Percentiles rank a stretch among this genome's conserved stretches.
Evolutionary conservation across 1,140 invertebrate genomes (phyloP).

Genomic region (Trichonephila inaurata): DNA sequence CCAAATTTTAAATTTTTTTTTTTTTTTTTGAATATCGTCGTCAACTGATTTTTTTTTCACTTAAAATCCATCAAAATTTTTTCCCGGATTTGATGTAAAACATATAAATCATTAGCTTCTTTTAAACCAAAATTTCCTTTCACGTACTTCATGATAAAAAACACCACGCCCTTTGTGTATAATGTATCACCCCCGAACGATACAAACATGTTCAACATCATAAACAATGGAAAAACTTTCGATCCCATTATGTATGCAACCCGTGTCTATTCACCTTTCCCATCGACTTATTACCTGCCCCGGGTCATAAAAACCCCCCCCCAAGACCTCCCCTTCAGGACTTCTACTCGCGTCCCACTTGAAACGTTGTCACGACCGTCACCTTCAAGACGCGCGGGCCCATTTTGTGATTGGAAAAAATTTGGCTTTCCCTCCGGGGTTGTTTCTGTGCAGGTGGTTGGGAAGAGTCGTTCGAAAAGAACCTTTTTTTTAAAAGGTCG

Average conservation of each 20-base stretch:
- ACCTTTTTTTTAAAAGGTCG: no score
- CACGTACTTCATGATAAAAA: no score
- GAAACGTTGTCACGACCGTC: conserved; percentile 11
- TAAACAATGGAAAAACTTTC: neutral
- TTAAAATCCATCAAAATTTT: no score
- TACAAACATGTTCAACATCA: neutral
- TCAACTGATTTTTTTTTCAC: no score
- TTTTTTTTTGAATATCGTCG: no score
- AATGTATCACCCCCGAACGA: no score
- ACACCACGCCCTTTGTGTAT: no score
- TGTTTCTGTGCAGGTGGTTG: conserved; percentile 25
- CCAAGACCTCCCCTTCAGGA: neutral
- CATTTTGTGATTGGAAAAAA: conserved; percentile 33
- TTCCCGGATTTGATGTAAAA: no score
- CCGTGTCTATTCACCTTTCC: neutral
- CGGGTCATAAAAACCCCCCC: neutral
- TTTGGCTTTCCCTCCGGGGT: conserved; percentile 7
- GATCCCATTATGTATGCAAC: neutral
- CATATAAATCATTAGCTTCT: no score
- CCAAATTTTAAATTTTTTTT: no score
- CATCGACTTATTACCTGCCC: neutral
- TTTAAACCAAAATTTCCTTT: no score
- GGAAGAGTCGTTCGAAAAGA: no score
- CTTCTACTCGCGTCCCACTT: neutral
- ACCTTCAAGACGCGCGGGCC: neutral